These are phyloP conservation scores for Petrosia ficiformis DNA, from an alignment of 37 sponge, comb jelly and placozoan genomes.

Conservation along the genomic window DNA sequence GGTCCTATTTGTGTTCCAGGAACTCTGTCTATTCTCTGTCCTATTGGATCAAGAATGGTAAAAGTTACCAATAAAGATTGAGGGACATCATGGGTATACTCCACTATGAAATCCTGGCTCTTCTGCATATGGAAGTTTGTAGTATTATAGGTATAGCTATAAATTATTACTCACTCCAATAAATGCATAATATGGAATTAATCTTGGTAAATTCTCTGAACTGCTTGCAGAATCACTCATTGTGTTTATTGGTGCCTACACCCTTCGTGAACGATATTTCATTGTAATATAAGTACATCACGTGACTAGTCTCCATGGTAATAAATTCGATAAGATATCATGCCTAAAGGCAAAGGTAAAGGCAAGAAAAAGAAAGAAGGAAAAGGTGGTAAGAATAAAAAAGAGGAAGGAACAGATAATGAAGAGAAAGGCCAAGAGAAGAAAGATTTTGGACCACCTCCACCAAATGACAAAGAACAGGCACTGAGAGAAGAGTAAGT, in stretches of 20 bases:
- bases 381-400: constrained; percentile 10
- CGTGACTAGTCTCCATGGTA: too few species aligned
- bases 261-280: too few species aligned
- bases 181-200: neutral
- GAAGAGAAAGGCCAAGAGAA: neutral
- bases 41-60: neutral
- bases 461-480: constrained; percentile 31
- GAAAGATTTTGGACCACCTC: constrained; percentile 31
- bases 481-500: constrained; percentile 51
- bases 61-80: constrained; percentile 1
- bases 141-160: neutral
- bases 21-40: neutral
- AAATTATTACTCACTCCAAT: neutral
- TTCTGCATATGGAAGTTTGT: constrained; percentile 15
- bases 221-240: too few species aligned
- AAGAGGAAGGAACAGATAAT: constrained; percentile 10
- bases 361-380: constrained; percentile 29
- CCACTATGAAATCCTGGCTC: constrained; percentile 30
- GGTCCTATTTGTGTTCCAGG: constrained; percentile 32
- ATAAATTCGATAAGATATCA: too few species aligned
- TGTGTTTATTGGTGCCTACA: too few species aligned
- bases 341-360: constrained; percentile 43
- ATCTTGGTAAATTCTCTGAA: neutral
- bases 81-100: constrained; percentile 27
- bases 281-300: too few species aligned